These are phyloP conservation scores for Tetranychus cinnabarinus DNA, from an alignment of 1,140 invertebrate genomes.

Conservation along the genomic window DNA sequence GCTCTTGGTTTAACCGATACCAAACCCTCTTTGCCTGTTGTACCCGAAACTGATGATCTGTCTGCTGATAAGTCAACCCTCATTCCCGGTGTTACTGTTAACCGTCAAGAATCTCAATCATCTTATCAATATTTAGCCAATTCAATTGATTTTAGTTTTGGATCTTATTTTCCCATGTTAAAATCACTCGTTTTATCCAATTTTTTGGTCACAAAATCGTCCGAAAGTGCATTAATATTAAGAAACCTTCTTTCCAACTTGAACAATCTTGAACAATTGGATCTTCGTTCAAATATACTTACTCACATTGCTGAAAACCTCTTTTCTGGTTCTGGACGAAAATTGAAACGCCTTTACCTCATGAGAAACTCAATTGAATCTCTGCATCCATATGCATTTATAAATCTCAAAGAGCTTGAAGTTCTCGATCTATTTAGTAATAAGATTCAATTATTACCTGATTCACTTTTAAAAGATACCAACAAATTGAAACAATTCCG, in stretches of 20 bases:
- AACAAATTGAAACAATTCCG: constrained; percentile 7
- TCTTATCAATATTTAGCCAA: neutral
- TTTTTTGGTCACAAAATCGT: neutral
- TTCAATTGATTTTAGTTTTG: neutral
- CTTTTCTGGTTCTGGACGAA: neutral
- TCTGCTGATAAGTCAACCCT: neutral
- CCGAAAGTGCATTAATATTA: neutral
- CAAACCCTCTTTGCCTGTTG: neutral
- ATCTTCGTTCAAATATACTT: neutral
- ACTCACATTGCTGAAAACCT: neutral
- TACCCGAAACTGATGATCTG: neutral
- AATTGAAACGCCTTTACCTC: constrained; percentile 6
- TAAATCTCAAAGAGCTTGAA: constrained; percentile 10
- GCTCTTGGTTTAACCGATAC: too few relatives aligned
- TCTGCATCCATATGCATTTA: constrained; percentile 6
- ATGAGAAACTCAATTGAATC: constrained; percentile 6
- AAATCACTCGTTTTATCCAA: neutral
- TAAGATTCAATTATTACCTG: constrained; percentile 7
- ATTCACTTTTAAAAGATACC: constrained; percentile 8
- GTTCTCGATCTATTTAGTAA: constrained; percentile 14
- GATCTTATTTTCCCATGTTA: neutral
- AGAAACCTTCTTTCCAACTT: neutral
- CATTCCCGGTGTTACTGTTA: neutral
- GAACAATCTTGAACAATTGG: neutral
- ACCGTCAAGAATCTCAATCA: neutral